phyloP scores from a whole-genome alignment of 1,140 invertebrate species.

The Vanessa tameamea region DNA sequence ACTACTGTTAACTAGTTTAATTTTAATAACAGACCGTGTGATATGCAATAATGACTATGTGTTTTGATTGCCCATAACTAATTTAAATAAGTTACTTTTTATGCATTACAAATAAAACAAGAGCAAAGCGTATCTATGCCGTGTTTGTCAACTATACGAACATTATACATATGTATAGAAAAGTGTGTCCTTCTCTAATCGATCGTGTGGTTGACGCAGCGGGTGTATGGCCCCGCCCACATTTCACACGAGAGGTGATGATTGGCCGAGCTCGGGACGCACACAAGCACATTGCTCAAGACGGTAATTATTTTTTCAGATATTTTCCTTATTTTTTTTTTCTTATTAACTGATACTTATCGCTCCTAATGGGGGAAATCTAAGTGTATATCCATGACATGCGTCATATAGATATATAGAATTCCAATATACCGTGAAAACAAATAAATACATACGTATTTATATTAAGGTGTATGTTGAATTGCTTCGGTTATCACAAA shows the following conservation, averaged over 20 bases:
- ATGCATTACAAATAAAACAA: background rate
- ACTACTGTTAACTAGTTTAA: too few relatives aligned
- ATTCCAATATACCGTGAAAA: too few relatives aligned
- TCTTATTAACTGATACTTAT: background rate
- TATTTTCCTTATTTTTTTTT: background rate
- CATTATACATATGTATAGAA: slow-evolving; percentile 5
- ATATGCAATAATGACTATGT: background rate
- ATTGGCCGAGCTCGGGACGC: slow-evolving; percentile 60
- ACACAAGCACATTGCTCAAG: slow-evolving; percentile 36
- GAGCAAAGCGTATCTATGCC: background rate
- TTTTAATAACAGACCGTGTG: too few relatives aligned
- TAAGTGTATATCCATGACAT: too few relatives aligned
- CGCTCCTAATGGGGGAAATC: too few relatives aligned
- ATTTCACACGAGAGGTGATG: slow-evolving; percentile 72
- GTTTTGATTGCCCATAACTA: background rate
- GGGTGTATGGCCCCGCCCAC: slow-evolving; percentile 68
- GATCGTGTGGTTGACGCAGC: slow-evolving; percentile 51
- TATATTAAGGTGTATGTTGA: too few relatives aligned
- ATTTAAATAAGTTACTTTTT: too few relatives aligned
- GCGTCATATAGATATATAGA: too few relatives aligned
- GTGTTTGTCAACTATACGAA: background rate
- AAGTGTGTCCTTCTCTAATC: slow-evolving; percentile 46
- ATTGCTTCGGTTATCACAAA: too few relatives aligned
- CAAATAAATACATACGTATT: too few relatives aligned
- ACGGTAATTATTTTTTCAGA: slow-evolving; percentile 28